Base-by-base conservation (phyloP, 2,113 vertebrate genomes). In the Xiphophorus maculatus region DNA sequence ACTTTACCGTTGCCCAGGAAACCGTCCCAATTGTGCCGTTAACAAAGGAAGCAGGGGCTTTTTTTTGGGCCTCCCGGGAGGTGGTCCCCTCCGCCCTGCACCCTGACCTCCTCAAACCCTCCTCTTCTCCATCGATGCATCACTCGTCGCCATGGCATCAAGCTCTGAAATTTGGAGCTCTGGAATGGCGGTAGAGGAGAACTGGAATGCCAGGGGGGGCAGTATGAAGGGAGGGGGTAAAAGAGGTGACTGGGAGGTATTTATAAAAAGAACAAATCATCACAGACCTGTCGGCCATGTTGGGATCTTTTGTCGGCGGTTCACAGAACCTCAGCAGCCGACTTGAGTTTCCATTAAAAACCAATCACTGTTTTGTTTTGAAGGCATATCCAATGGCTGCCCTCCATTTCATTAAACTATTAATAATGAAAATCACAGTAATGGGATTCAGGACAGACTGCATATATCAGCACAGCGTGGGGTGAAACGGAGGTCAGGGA, bases 11-110 rank as follows among this genome's bases (percentile, higher is more conserved):
- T 94, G 88, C 94, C 92, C 62, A 71, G 93, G 94, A 92, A 95
- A 95, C 93, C 0, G 81, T 93, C 90, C 88, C 92, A 84, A 94
- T 95, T 95, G 94, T 95, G 89, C 83, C 65, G 73, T 81, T 92
- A 94, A 94, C 94, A 95, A 95, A 92, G 79, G 91, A 83, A 87
- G 88, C 81, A 28, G 79, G 84, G 86, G 87, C 90, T 91, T 94
- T 42, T 14, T 73, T 33, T 62, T 91, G 83, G 5, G 84, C 86
- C 88, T 93, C 90, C 79, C 84, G 70, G 93, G 91, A 94, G 94
- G 94, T 92, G 92, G 92, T 93, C 93, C 83, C 81, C 91, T 90
- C 88, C 88, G 66, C 87, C 86, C 90, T 79, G 86, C 86, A 86
- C 93, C 91, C 89, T 94, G 94, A 95, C 94, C 94, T 89, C 87